Conservation (phyloP, 2,888 invertebrate genomes). For the Lottia scabra region DNA sequence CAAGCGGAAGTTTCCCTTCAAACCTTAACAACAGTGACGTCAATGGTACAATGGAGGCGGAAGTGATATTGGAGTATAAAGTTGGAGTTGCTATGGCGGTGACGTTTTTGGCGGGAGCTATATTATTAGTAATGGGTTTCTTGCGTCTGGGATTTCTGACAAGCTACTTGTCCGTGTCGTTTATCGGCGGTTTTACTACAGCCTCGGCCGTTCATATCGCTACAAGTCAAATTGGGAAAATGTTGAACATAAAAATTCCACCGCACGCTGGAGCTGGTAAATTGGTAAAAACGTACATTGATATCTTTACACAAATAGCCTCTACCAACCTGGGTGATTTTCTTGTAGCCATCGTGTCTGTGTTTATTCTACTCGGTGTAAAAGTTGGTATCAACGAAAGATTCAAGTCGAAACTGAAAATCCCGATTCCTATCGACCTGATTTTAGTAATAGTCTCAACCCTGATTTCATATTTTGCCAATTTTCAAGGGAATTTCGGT, state of each 20-base stretch:
- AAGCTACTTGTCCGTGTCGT: constrained; percentile 48
- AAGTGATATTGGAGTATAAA: constrained; percentile 31
- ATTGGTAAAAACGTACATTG: constrained; percentile 72
- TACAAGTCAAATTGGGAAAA: constrained; percentile 40
- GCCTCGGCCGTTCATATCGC: constrained; percentile 53
- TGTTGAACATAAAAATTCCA: constrained; percentile 38
- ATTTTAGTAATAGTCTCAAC: constrained; percentile 54
- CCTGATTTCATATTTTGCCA: constrained; percentile 47
- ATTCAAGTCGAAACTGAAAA: constrained; percentile 46
- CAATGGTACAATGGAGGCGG: constrained; percentile 15
- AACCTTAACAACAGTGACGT: constrained; percentile 10
- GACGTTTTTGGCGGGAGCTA: constrained; percentile 36
- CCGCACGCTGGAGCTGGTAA: constrained; percentile 41
- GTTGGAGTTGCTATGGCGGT: constrained; percentile 44
- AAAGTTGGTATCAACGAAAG: constrained; percentile 52
- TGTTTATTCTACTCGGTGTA: constrained; percentile 74
- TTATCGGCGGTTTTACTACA: constrained; percentile 54
- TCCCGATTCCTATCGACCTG: constrained; percentile 63
- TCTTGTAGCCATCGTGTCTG: constrained; percentile 77
- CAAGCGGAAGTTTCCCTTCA: constrained; percentile 6
- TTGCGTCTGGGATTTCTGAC: constrained; percentile 48
- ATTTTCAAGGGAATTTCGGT: constrained; percentile 33
- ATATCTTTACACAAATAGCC: constrained; percentile 73
- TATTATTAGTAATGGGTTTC: constrained; percentile 42
- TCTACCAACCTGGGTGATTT: constrained; percentile 77